Evolutionary conservation across 1,140 invertebrate genomes (phyloP), one percentile per base, ranked within the genome.

Genomic region (Dendrolimus kikuchii): DNA sequence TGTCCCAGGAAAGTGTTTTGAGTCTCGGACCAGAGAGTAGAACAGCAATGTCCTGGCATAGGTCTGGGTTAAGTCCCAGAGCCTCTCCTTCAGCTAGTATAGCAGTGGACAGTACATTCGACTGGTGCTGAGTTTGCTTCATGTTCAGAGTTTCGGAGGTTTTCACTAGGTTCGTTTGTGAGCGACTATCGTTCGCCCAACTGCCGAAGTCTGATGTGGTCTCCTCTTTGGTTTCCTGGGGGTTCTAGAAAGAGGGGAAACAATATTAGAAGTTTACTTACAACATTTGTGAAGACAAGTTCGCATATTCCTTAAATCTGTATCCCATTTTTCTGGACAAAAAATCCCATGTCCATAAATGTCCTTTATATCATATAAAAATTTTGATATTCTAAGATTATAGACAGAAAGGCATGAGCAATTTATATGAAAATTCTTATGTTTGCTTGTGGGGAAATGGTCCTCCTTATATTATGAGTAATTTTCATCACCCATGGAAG

Each of bases 21-120:
- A 89, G 84, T 36, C 90, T 74, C 5, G 89, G 89, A 53, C 88
- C 86, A 46, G 88, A 89, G 5, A 91, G 64, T 52, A 91, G 70
- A 7, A 89, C 88, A n/a, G 87, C 81, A n/a, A 91, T 69, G 67
- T 91, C 90, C 63, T 89, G 85, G 64, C 88, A 89, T 37, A 91
- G 58, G 48, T 88, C 84, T 0, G 75, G 48, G 7, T 66, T 71
- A 6, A 88, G 66, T 0, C 79, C 84, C 3, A 88, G 56, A 0
- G 70, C 69, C 55, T 87, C 84, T 2, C 81, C 84, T 59, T 88
- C 87, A 2, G 71, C 66, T 2, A 86, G 68, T 40, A 88, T 71
- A 1, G 83, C 79, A 0, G 77, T 79, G 5, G 85, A 87, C 40
- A 87, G 49, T 36, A 87, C 75, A 48, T 82, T 84, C 0, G 77